These are phyloP conservation scores for Corythornis vintsioides DNA, from an alignment of 2,113 vertebrate genomes.

Conservation along the genomic window DNA sequence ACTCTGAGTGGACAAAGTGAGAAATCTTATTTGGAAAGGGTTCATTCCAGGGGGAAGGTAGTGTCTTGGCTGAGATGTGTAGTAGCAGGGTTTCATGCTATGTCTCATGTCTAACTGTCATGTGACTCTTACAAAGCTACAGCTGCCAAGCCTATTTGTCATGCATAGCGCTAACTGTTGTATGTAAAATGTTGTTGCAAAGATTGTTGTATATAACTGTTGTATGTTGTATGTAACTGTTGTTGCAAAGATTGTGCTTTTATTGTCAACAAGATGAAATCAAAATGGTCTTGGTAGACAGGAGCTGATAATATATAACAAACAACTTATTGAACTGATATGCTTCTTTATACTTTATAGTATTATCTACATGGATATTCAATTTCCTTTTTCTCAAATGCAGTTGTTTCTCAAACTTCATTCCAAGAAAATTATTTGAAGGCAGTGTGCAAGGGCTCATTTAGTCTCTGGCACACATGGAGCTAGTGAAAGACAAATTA, in stretches of 20 bases:
- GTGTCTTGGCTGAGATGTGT: neutral
- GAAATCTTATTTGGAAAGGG: neutral
- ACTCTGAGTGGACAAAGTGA: neutral
- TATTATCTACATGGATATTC: neutral
- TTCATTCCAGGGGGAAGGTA: neutral
- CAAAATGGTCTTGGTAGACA: neutral
- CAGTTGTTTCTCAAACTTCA: neutral
- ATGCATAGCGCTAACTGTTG: neutral
- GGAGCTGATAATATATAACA: neutral
- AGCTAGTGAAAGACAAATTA: neutral
- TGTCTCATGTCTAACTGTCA: neutral
- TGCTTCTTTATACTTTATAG: neutral
- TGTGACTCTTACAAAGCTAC: neutral
- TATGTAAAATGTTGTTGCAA: neutral
- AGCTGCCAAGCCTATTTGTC: neutral
- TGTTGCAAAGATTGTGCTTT: neutral
- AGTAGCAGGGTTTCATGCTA: neutral
- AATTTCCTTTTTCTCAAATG: neutral
- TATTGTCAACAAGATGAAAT: neutral
- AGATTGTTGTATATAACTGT: too few species aligned
- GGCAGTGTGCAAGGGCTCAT: neutral
- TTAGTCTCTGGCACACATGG: fast-evolving
- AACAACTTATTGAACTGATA: neutral
- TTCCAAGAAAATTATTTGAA: neutral
- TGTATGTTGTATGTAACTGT: neutral